Percentiles rank a stretch among this genome's conserved stretches.
Conservation (phyloP, 1,140 invertebrate species). For the Battus philenor region DNA sequence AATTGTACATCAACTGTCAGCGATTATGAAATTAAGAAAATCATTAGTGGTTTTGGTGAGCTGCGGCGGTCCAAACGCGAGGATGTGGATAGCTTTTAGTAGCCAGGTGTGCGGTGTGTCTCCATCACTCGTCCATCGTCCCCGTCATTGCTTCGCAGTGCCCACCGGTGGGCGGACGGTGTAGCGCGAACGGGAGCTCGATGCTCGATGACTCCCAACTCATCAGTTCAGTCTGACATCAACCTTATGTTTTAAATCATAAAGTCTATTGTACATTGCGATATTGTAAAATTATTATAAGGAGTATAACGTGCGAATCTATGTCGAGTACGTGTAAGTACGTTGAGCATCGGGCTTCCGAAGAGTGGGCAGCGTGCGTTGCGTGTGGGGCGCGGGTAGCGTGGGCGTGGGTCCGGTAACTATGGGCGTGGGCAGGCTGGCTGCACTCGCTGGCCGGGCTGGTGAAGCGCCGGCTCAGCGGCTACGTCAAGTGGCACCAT, state of each 20-base stretch:
- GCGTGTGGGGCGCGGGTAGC: conserved; percentile 21
- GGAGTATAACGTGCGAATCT: too few relatives aligned
- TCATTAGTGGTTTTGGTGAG: too few relatives aligned
- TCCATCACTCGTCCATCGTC: conserved; percentile 29
- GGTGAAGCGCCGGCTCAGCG: conserved; percentile 82
- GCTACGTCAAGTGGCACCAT: conserved; percentile 85
- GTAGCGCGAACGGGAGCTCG: conserved; percentile 33
- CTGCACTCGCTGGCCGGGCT: conserved; percentile 79
- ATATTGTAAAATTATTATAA: too few relatives aligned
- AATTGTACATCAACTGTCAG: too few relatives aligned
- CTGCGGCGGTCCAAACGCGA: too few relatives aligned
- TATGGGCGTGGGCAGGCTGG: conserved; percentile 71
- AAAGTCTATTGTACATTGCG: too few relatives aligned
- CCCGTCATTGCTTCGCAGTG: conserved; percentile 45
- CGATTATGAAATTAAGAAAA: too few relatives aligned
- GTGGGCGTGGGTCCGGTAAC: conserved; percentile 19
- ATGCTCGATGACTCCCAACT: conserved; percentile 29
- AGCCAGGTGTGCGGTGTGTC: conserved; percentile 38
- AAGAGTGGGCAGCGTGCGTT: conserved; percentile 25
- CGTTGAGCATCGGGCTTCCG: conserved; percentile 33
- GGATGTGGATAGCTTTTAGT: conserved; percentile 10
- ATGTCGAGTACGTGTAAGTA: too few relatives aligned
- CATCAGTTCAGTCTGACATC: too few relatives aligned
- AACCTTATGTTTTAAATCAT: too few relatives aligned
- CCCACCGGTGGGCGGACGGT: conserved; percentile 43